These are phyloP conservation scores for Aphidoletes aphidimyza DNA, from an alignment of 2,888 invertebrate species.

Conservation along the genomic window DNA sequence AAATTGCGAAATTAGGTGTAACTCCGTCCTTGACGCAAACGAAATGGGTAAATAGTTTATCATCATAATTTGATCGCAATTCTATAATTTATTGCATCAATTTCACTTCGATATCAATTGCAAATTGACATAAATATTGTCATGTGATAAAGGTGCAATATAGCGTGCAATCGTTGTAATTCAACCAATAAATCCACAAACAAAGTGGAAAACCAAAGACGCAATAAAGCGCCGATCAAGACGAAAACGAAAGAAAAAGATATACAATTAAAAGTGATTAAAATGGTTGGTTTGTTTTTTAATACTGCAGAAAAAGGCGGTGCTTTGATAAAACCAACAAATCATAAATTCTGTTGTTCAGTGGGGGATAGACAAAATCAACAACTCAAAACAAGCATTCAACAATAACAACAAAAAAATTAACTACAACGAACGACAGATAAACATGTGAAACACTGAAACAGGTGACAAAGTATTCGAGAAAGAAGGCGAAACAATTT, in stretches of 20 bases:
- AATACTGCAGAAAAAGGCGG: not conserved
- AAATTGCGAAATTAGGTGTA: not conserved
- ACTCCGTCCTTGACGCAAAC: slow-evolving; percentile 33
- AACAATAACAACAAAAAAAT: too few species aligned
- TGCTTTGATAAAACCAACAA: slow-evolving; percentile 27
- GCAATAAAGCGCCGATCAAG: not conserved
- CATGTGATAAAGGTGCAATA: slow-evolving; percentile 1
- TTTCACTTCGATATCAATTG: slow-evolving; percentile 9
- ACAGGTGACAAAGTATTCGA: not conserved
- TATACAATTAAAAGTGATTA: slow-evolving; percentile 13
- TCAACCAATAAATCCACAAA: not conserved
- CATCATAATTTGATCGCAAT: not conserved
- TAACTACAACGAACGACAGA: too few species aligned
- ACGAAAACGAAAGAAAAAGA: too few species aligned
- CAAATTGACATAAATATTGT: slow-evolving; percentile 28
- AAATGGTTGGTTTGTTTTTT: not conserved
- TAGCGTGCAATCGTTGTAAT: not conserved
- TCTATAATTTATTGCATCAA: slow-evolving; percentile 9
- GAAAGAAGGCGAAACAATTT: not conserved
- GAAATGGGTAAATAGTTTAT: not conserved
- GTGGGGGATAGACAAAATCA: not conserved
- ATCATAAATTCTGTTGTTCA: not conserved
- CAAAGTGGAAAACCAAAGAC: not conserved
- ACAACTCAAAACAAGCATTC: too few species aligned
- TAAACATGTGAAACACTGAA: not conserved